Evolutionary conservation across 2,888 invertebrate genomes (phyloP), one percentile per base, ranked within the genome.

Genomic region (Iphiclides podalirius): DNA sequence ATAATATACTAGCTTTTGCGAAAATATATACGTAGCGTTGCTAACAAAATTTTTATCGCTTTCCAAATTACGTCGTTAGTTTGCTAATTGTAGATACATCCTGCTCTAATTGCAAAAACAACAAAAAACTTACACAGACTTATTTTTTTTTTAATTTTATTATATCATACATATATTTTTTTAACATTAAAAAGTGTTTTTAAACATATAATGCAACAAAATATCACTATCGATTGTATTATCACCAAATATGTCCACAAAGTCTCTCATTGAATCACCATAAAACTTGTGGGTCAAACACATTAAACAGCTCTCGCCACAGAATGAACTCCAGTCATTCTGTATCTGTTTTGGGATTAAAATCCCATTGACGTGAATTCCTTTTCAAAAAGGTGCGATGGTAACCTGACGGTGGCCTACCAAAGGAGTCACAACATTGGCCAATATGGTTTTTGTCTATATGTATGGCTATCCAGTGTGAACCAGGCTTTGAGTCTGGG

Each of bases 381-480:
- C 31, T 45, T 15, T 37, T 31, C 11, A 45, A 23, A 37, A 37
- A 45, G 35, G 7, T 16, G 8, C 15, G 36, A 36, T 36, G 36
- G 16, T 15, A 16, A 16, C 36, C 36, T 16, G 15, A 15, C n/a
- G 57, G 52, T 37, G 35, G 16, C 23, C 57, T 47, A 6, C 54
- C 57, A 50, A 31, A 58, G 8, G 54, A 53, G 50, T 61, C 59
- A 54, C 58, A 59, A 41, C 58, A 61, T 53, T 58, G 44, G 7
- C 55, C 57, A 28, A 57, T 20, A 33, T 52, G 47, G 23, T 57
- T 44, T 11, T 36, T 7, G 26, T 26, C 26, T 35, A 47, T 56
- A 34, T 47, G 53, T 53, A 47, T 50, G 36, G 58, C 63, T 44
- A 63, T 35, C 63, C 60, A 63, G 20, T 58, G 60, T 20, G 60